These are phyloP conservation scores for Octodon degus DNA, from an alignment of 2,113 vertebrate species.

Conservation along the genomic window DNA sequence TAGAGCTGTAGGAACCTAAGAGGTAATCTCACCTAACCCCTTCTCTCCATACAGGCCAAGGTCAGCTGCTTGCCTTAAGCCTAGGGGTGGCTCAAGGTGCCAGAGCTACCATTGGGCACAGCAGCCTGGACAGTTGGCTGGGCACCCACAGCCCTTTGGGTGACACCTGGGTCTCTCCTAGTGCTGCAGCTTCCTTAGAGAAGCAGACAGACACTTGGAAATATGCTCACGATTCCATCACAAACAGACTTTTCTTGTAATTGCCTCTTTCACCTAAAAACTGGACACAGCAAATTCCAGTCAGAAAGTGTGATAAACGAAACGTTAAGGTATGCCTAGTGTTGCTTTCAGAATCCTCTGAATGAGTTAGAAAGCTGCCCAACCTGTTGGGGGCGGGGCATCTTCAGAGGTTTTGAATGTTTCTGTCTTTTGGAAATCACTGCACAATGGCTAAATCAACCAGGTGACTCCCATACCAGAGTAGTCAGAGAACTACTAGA, in stretches of 20 bases:
- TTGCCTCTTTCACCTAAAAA: not conserved
- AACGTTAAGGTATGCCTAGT: not conserved
- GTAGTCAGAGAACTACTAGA: not conserved
- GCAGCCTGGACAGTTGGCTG: not conserved
- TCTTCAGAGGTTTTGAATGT: slow-evolving; percentile 24
- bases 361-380: not conserved
- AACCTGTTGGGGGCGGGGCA: not conserved
- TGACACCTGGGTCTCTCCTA: not conserved
- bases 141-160: not conserved
- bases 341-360: not conserved
- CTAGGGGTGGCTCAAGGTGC: not conserved
- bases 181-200: not conserved
- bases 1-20: not conserved
- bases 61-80: not conserved
- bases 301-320: not conserved
- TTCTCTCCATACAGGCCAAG: not conserved
- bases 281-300: slow-evolving; percentile 18
- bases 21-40: not conserved
- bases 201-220: not conserved
- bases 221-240: not conserved
- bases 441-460: not conserved
- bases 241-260: not conserved
- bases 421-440: slow-evolving; percentile 61
- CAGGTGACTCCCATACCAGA: slow-evolving; percentile 27
- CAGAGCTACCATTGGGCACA: not conserved